These are phyloP conservation scores for Drosophila subsilvestris DNA, from an alignment of 2,888 invertebrate species.

Conservation along the genomic window DNA sequence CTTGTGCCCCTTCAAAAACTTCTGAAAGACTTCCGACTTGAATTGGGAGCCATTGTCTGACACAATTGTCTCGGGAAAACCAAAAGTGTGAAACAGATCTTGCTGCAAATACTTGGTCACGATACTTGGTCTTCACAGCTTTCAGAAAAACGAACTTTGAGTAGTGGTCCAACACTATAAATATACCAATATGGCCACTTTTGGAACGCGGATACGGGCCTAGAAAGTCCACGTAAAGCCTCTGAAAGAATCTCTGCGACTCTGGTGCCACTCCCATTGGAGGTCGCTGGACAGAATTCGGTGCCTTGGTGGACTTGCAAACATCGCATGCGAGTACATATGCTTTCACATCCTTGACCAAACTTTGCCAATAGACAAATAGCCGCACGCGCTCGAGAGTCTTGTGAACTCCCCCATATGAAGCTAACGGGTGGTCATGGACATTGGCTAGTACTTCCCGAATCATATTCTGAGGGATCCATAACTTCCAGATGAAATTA, in stretches of 20 bases:
- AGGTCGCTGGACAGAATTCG: neutral
- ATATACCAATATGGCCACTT: neutral
- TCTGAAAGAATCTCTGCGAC: neutral
- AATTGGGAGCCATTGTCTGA: slow-evolving; percentile 11
- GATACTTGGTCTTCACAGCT: slow-evolving; percentile 1
- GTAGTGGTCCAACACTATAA: slow-evolving; percentile 1
- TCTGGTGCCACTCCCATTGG: neutral
- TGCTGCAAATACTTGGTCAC: slow-evolving; percentile 14
- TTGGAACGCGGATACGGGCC: slow-evolving; percentile 1
- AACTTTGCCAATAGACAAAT: neutral
- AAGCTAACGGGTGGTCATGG: neutral
- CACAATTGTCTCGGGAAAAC: neutral
- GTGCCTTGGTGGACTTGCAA: neutral
- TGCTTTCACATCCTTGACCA: neutral
- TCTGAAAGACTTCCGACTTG: neutral
- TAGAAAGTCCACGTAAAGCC: neutral
- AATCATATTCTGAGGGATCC: neutral
- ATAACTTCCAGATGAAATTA: neutral
- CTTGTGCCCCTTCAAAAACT: neutral
- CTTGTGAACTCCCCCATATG: neutral
- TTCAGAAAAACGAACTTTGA: slow-evolving; percentile 1
- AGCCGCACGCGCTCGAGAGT: neutral
- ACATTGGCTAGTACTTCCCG: neutral
- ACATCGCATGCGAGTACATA: neutral
- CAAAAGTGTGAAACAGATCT: too few relatives aligned